Evolutionary conservation across 2,888 invertebrate genomes (phyloP).

Genomic region (Plagodis pulveraria): DNA sequence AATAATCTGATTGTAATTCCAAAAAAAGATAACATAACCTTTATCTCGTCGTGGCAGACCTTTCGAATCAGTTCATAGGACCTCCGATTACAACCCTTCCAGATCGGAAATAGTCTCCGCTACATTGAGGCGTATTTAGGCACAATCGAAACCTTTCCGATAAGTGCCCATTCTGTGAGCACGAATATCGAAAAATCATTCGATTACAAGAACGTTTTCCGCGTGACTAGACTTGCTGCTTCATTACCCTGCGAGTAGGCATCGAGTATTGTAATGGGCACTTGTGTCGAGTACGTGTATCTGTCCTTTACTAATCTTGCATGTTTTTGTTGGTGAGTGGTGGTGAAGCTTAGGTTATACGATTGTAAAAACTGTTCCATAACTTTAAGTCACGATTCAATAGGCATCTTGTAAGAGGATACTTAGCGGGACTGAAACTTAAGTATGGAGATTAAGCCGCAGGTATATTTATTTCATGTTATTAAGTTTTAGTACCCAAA

Average conservation of each 20-base stretch:
- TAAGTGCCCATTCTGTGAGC: conserved; percentile 20
- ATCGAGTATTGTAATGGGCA: conserved; percentile 2
- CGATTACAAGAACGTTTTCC: conserved; percentile 22
- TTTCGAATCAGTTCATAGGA: conserved; percentile 7
- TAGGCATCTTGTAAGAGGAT: too few relatives aligned
- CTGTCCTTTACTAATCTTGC: not conserved
- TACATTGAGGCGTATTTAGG: conserved; percentile 20
- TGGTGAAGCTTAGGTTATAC: too few relatives aligned
- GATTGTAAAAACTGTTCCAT: too few relatives aligned
- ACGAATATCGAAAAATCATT: conserved; percentile 29
- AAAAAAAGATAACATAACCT: conserved; percentile 11
- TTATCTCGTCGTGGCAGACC: conserved; percentile 21
- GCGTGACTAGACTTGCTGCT: conserved; percentile 19
- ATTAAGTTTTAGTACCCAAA: too few relatives aligned
- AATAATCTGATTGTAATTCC: conserved; percentile 14
- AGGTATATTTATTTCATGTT: too few relatives aligned
- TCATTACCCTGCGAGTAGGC: conserved; percentile 8
- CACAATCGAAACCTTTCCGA: conserved; percentile 22
- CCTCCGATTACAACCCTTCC: conserved; percentile 12
- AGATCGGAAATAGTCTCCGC: conserved; percentile 5
- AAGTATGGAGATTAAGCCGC: too few relatives aligned
- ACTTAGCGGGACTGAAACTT: too few relatives aligned
- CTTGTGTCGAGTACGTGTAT: not conserved
- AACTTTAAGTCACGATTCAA: too few relatives aligned
- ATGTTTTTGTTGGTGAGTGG: not conserved